Base-by-base conservation (phyloP, 2,888 invertebrate genomes). In the Andrena flavipes region DNA sequence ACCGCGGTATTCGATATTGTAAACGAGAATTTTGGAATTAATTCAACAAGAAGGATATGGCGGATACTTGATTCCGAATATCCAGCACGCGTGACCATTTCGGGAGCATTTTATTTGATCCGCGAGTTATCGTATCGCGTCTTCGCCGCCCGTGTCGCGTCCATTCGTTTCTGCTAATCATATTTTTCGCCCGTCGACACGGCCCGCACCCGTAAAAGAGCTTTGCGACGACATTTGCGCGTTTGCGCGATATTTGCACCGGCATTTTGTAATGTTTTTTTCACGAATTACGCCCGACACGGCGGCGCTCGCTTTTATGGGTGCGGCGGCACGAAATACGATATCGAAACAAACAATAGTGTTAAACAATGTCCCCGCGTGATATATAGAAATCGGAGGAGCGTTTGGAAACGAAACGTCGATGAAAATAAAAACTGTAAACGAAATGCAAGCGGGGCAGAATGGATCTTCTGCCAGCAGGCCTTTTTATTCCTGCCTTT, bases 221-320 rank as follows among this genome's bases (percentile, higher is more conserved):
- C 62, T 64, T 69, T 48, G 29, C 69, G 29, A 33, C 63, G 74
- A 83, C 74, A 60, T 84, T 84, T 74, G 51, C 64, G 20, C 71
- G 69, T 56, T 26, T 4, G 42, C 56, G 23, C 56, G 56, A 83
- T 78, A 60, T 84, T 84, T 74, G 60, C 68, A 23, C 71, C 65
- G 23, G 33, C 51, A 70, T 71, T 84, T 75, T 84, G 84, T 84
- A 84, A 84, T 84, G 65, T 84, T 84, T 84, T 84, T 81, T 56
- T 82, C 71, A 20, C 78, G 83, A 78, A 83, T 83, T 84, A 84
- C 69, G 64, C 49, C n/a, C 48, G 51, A 42, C 20, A 30, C 54
- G 33, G 26, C 35, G 33, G 62, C 42, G 65, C 75, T 51, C 51
- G 68, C 30, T 82, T 82, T 78, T 70, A 62, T 60, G 72, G 49